Evolutionary conservation across 2,797 vertebrate genomes (phyloP).

Genomic region (Pipistrellus pygmaeus): DNA sequence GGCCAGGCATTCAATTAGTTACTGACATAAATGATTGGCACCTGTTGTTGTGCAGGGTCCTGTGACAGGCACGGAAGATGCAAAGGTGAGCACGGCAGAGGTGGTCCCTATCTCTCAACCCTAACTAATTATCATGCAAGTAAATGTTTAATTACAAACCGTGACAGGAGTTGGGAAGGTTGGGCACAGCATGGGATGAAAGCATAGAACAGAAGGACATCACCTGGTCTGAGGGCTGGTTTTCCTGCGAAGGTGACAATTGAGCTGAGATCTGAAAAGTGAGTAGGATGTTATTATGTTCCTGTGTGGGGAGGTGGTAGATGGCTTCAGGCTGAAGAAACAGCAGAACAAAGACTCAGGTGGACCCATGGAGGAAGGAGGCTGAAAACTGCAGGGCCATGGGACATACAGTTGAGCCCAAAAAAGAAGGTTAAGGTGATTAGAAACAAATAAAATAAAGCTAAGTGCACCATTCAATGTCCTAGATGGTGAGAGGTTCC

Average conservation of each 20-base stretch:
- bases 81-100: neutral
- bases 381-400: neutral
- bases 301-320: neutral
- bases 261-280: neutral
- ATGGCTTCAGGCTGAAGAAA: neutral
- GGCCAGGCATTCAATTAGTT: neutral
- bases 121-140: neutral
- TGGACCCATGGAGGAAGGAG: neutral
- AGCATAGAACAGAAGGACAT: neutral
- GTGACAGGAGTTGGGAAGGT: neutral
- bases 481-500: neutral
- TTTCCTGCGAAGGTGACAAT: neutral
- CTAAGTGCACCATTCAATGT: neutral
- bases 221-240: neutral
- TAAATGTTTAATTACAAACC: neutral
- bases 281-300: neutral
- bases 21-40: neutral
- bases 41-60: neutral
- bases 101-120: neutral
- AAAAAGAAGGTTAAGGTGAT: neutral
- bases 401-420: neutral
- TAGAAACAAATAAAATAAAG: slow-evolving; percentile 22
- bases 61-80: neutral
- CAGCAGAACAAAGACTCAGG: neutral
- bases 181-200: neutral